Percentiles rank a stretch among this genome's conserved stretches.
phyloP scores from a whole-genome alignment of 2,113 vertebrate genomes.

The Silurus meridionalis region DNA sequence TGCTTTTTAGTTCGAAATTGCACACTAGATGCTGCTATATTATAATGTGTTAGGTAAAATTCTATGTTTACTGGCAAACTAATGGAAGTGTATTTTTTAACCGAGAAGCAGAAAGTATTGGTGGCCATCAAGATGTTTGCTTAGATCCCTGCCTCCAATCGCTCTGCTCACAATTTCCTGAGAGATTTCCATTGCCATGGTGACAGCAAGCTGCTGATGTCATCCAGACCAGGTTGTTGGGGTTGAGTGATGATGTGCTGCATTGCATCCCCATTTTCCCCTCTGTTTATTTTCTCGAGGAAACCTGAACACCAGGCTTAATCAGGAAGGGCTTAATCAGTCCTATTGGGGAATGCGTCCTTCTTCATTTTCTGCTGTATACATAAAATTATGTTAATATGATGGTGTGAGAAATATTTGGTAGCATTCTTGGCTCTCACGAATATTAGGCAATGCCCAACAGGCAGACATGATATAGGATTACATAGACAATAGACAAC shows the following conservation, averaged over 20 bases:
- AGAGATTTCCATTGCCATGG: slow-evolving; percentile 55
- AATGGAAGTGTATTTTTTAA: not conserved
- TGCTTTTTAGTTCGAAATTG: not conserved
- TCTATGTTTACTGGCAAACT: not conserved
- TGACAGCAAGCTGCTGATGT: slow-evolving; percentile 53
- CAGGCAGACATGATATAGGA: not conserved
- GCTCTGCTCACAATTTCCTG: slow-evolving; percentile 33
- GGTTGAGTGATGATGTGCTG: slow-evolving; percentile 41
- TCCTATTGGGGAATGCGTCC: not conserved
- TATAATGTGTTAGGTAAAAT: not conserved
- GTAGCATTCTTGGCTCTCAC: not conserved
- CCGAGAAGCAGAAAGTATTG: not conserved
- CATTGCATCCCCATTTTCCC: not conserved
- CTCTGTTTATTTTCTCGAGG: not conserved
- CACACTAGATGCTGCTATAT: not conserved
- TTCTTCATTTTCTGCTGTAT: slow-evolving; percentile 23
- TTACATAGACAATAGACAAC: not conserved
- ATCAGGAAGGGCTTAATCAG: slow-evolving; percentile 4
- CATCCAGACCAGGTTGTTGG: slow-evolving; percentile 38
- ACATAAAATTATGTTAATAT: slow-evolving; percentile 32
- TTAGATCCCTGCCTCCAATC: slow-evolving; percentile 25
- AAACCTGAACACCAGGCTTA: not conserved
- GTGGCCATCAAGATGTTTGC: slow-evolving; percentile 42
- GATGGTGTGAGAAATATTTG: slow-evolving; percentile 26
- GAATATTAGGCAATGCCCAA: not conserved